Percentiles rank a stretch among this genome's conserved stretches.
Evolutionary conservation across 2,797 vertebrate genomes (phyloP).

Genomic region (Liparis tanakae): DNA sequence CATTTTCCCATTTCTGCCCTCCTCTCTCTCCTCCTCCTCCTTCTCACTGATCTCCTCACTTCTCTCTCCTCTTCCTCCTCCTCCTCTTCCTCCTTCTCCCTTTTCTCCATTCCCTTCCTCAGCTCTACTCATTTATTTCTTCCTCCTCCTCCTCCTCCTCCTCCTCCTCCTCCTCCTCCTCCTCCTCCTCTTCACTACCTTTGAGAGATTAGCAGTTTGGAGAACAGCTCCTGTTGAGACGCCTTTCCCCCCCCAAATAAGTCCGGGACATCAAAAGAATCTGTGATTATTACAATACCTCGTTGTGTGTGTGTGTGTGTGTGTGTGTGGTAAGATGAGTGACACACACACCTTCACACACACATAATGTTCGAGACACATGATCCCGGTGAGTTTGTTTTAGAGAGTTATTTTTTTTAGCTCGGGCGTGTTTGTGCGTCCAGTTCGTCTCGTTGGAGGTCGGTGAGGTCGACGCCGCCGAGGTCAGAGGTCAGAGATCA

Average conservation of each 20-base stretch:
- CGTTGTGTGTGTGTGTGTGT: slow-evolving; percentile 47
- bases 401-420: slow-evolving; percentile 18
- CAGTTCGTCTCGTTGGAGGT: not conserved
- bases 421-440: slow-evolving; percentile 21
- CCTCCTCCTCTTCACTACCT: slow-evolving; percentile 66
- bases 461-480: no score
- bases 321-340: no score
- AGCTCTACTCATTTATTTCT: slow-evolving; percentile 39
- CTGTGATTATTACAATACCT: slow-evolving; percentile 73
- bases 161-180: slow-evolving; percentile 57
- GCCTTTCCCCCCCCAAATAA: slow-evolving; percentile 56
- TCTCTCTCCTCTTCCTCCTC: slow-evolving; percentile 10
- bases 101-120: slow-evolving; percentile 31
- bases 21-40: slow-evolving; percentile 54
- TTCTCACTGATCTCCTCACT: slow-evolving; percentile 62
- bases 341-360: slow-evolving; percentile 26
- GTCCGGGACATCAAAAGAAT: slow-evolving; percentile 73
- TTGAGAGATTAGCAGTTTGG: slow-evolving; percentile 78
- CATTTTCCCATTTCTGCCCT: slow-evolving; percentile 70
- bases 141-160: slow-evolving; percentile 62
- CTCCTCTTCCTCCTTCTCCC: slow-evolving; percentile 23
- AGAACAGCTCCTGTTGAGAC: slow-evolving; percentile 67
- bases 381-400: slow-evolving; percentile 28
- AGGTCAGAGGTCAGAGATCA: not conserved
- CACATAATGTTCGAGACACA: slow-evolving; percentile 36